phyloP scores from a whole-genome alignment of 2,888 invertebrate genomes.

The Agapostemon virescens region DNA sequence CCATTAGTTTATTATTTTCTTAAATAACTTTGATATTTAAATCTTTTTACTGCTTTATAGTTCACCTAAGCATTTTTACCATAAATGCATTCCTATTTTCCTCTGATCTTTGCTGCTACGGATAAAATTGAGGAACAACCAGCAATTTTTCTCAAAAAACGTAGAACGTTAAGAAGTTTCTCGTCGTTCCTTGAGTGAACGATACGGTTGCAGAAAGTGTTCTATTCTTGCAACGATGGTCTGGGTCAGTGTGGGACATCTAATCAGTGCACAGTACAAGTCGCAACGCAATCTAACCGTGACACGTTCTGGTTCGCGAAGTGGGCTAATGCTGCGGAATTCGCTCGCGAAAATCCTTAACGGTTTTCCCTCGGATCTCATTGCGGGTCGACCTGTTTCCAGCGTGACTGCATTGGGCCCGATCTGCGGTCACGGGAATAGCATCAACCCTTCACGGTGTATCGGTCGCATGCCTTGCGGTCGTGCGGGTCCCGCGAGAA shows the following conservation, averaged over 20 bases:
- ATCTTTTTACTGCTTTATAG: too few relatives aligned
- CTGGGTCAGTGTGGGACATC: neutral
- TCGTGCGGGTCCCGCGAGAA: conserved; percentile 59
- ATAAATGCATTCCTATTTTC: too few relatives aligned
- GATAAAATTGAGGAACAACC: too few relatives aligned
- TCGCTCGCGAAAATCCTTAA: conserved; percentile 45
- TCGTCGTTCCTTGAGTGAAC: neutral
- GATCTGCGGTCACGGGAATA: conserved; percentile 62
- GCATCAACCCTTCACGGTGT: conserved; percentile 53
- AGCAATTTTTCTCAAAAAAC: too few relatives aligned
- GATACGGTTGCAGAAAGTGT: neutral
- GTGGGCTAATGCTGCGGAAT: neutral
- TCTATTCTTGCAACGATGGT: neutral
- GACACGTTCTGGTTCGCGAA: neutral
- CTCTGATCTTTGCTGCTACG: too few relatives aligned
- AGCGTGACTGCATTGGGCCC: conserved; percentile 54
- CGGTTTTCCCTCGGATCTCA: conserved; percentile 42
- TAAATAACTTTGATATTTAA: too few relatives aligned
- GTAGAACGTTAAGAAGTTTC: too few relatives aligned
- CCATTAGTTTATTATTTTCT: too few relatives aligned
- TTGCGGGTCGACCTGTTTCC: conserved; percentile 47
- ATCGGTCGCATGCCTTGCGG: conserved; percentile 71
- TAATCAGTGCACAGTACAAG: neutral
- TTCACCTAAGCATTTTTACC: too few relatives aligned
- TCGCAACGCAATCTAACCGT: neutral